phyloP scores from a whole-genome alignment of 2,888 invertebrate genomes.

The Brachyopa scutellaris region DNA sequence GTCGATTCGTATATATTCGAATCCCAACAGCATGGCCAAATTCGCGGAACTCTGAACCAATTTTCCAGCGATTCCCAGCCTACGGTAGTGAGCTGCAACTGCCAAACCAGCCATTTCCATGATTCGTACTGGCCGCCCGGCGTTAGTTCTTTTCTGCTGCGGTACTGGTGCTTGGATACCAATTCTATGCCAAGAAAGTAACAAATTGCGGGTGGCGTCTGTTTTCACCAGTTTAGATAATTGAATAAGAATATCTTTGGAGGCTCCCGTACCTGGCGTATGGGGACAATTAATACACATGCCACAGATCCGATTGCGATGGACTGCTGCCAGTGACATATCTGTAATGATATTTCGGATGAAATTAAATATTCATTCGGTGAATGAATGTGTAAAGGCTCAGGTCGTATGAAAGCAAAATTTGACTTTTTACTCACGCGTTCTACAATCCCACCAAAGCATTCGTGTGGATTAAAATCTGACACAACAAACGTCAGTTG shows the following conservation, averaged over 20 bases:
- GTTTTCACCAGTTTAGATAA: slow-evolving; percentile 16
- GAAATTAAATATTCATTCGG: background rate
- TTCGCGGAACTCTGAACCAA: slow-evolving; percentile 32
- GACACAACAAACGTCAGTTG: too few relatives aligned
- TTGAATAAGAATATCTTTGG: slow-evolving; percentile 3
- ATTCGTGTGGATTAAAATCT: too few relatives aligned
- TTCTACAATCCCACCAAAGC: too few relatives aligned
- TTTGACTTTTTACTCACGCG: too few relatives aligned
- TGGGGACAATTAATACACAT: slow-evolving; percentile 44
- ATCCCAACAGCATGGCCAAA: slow-evolving; percentile 45
- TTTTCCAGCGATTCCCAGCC: slow-evolving; percentile 20
- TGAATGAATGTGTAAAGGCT: background rate
- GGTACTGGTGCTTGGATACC: slow-evolving; percentile 23
- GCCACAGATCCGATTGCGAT: slow-evolving; percentile 40
- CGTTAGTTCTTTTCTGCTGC: background rate
- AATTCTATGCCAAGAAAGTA: slow-evolving; percentile 52
- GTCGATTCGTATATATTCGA: slow-evolving; percentile 41
- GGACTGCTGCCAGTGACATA: slow-evolving; percentile 53
- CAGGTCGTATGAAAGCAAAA: too few relatives aligned
- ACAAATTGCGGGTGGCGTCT: slow-evolving; percentile 23
- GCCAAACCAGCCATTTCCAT: slow-evolving; percentile 39
- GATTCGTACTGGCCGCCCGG: background rate
- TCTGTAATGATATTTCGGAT: slow-evolving; percentile 1
- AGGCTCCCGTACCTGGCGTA: background rate
- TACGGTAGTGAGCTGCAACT: slow-evolving; percentile 22